phyloP scores from a whole-genome alignment of 1,140 invertebrate species.

The Hyles euphorbiae region DNA sequence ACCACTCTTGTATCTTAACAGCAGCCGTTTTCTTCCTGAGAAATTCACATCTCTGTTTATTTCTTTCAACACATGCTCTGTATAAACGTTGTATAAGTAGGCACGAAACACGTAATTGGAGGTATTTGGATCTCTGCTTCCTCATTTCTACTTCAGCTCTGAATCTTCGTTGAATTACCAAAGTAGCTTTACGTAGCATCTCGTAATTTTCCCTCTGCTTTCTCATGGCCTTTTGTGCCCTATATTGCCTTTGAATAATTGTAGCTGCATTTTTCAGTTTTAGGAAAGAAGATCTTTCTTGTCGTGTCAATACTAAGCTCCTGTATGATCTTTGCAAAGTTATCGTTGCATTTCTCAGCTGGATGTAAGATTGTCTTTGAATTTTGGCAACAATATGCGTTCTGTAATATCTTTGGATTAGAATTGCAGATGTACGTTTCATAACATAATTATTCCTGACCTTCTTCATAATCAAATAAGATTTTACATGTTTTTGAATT shows the following conservation, averaged over 20 bases:
- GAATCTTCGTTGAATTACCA: constrained; percentile 55
- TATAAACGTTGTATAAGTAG: constrained; percentile 48
- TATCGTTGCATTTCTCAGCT: constrained; percentile 30
- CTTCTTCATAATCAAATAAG: constrained; percentile 45
- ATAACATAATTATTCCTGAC: constrained; percentile 56
- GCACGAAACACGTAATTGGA: constrained; percentile 36
- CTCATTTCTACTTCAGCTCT: constrained; percentile 50
- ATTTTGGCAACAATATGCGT: constrained; percentile 33
- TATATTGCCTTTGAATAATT: constrained; percentile 47
- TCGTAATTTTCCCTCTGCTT: constrained; percentile 34
- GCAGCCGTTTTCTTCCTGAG: constrained; percentile 40
- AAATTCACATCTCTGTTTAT: constrained; percentile 39
- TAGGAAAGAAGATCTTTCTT: constrained; percentile 32
- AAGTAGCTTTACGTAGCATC: constrained; percentile 31
- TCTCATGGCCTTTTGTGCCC: constrained; percentile 43
- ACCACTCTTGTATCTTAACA: constrained; percentile 65
- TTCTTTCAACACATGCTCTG: constrained; percentile 44
- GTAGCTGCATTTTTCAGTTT: constrained; percentile 36
- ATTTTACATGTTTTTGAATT: constrained; percentile 72
- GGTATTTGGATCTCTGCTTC: constrained; percentile 45
- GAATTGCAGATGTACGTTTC: constrained; percentile 32
- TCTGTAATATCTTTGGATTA: constrained; percentile 43
- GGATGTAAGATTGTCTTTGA: constrained; percentile 33
- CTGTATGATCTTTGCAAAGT: constrained; percentile 43
- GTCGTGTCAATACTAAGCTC: constrained; percentile 34